Evolutionary conservation across 2,113 vertebrate genomes (phyloP), one percentile per base, ranked within the genome.

Genomic region (Tursiops truncatus): DNA sequence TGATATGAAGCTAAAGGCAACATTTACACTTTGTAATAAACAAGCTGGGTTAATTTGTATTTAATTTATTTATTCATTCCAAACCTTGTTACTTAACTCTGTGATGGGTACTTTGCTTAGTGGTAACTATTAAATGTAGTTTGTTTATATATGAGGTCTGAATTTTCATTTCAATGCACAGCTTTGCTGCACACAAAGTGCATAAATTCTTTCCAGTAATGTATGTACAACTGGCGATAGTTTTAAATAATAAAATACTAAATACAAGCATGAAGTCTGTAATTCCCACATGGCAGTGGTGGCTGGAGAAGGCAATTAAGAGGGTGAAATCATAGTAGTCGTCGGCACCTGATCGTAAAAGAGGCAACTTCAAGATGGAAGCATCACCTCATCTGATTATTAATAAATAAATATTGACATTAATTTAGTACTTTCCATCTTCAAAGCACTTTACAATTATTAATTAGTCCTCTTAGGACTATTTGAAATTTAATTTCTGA

Each of bases 331-430:
- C 67, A 21, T 87, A 84, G 81, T 67, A 31, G 92, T 77, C 94
- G 80, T 82, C 2, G 9, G 81, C 82, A 95, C 96, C 97, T 96
- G 84, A 96, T 91, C 3, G 5, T 31, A 77, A 95, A 93, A 95
- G 95, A 98, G 90, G 94, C 87, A 97, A 95, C 84, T 96, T 97
- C 92, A 97, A 97, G 88, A 97, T 97, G 96, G 96, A 84, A 97
- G 96, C 71, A 96, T 95, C 76, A 67, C 89, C 60, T 92, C 84
- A 60, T 95, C 74, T 98, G 95, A 97, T 97, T 96, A 96, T 98
- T 98, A 98, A 98, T 97, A 98, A 98, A 98, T 98, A 98, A 98
- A 98, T 98, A 98, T 98, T 98, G 97, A 98, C 7, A 5, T 79
- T 98, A 98, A 98, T 98, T 98, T 97, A 97, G 94, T 95, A 97